A percentile compares a stretch with the other conserved stretches of the same genome.
These are phyloP conservation scores for Centropristis striata DNA, from an alignment of 2,113 vertebrate species.

Conservation along the genomic window DNA sequence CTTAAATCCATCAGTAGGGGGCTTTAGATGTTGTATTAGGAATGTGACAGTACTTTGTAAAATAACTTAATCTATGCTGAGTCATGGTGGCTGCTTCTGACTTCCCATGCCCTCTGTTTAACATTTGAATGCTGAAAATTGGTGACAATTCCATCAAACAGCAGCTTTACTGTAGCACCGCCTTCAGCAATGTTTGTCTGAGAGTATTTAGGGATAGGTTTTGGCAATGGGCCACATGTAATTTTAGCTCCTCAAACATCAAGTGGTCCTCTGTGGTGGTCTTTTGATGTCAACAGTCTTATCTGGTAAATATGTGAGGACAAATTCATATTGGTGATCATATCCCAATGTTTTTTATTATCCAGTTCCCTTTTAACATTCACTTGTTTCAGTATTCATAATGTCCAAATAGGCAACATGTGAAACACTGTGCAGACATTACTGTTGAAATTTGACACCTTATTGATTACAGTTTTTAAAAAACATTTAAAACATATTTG, in stretches of 20 bases:
- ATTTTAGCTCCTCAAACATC: neutral
- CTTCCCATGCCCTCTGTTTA: neutral
- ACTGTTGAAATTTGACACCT: slow-evolving; percentile 40
- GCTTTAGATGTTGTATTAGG: neutral
- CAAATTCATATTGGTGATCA: slow-evolving; percentile 15
- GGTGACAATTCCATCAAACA: neutral
- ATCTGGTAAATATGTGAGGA: slow-evolving; percentile 1
- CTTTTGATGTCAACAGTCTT: slow-evolving; percentile 8
- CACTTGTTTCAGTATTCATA: slow-evolving; percentile 52
- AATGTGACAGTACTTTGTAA: neutral
- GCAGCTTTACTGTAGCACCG: neutral
- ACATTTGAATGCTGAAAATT: neutral
- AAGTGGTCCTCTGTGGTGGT: neutral
- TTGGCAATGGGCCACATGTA: neutral
- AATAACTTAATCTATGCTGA: neutral
- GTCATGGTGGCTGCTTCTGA: neutral
- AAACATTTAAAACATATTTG: slow-evolving; percentile 9
- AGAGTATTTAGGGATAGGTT: neutral
- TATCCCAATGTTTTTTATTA: slow-evolving; percentile 62
- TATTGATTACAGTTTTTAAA: slow-evolving; percentile 9
- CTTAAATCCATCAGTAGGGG: neutral
- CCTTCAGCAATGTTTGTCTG: neutral
- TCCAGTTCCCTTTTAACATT: slow-evolving; percentile 73
- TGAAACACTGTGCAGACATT: slow-evolving; percentile 70
- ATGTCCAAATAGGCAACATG: slow-evolving; percentile 79